Evolutionary conservation across 2,888 invertebrate genomes (phyloP).

Genomic region (Lycaena phlaeas): DNA sequence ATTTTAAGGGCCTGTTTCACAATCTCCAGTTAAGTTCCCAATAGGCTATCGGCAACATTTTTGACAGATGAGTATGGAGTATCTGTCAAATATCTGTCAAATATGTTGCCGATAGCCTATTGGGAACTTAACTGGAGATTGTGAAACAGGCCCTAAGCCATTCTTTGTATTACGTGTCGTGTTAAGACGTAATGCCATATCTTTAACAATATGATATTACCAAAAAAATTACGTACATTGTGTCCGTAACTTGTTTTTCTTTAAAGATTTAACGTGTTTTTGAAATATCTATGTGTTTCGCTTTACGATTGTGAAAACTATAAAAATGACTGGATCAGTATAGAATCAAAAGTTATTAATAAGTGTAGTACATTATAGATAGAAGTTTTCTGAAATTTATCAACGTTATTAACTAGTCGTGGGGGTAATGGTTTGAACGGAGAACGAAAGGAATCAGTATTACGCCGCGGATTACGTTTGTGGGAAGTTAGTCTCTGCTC

Average conservation of each 20-base stretch:
- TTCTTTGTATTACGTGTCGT: constrained; percentile 15
- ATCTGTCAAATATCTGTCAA: no score
- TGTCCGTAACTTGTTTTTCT: background rate
- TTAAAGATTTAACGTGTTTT: background rate
- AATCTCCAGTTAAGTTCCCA: no score
- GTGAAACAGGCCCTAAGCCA: no score
- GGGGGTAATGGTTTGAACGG: constrained; percentile 29
- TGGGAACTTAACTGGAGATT: no score
- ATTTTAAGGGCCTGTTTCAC: no score
- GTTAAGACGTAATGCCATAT: constrained; percentile 4
- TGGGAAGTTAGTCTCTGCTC: no score
- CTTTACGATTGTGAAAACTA: background rate
- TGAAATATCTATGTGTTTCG: background rate
- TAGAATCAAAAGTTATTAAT: constrained; percentile 15
- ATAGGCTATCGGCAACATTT: no score
- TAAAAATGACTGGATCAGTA: constrained; percentile 15
- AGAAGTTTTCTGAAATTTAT: constrained; percentile 70
- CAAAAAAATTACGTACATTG: constrained; percentile 3
- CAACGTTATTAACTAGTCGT: constrained; percentile 61
- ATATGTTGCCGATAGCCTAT: no score
- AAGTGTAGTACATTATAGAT: constrained; percentile 45
- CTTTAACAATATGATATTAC: constrained; percentile 4
- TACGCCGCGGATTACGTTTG: no score
- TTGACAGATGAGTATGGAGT: no score
- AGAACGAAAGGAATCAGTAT: constrained; percentile 40